phyloP scores from a whole-genome alignment of 2,888 invertebrate species.

The Lumbricus terrestris region DNA sequence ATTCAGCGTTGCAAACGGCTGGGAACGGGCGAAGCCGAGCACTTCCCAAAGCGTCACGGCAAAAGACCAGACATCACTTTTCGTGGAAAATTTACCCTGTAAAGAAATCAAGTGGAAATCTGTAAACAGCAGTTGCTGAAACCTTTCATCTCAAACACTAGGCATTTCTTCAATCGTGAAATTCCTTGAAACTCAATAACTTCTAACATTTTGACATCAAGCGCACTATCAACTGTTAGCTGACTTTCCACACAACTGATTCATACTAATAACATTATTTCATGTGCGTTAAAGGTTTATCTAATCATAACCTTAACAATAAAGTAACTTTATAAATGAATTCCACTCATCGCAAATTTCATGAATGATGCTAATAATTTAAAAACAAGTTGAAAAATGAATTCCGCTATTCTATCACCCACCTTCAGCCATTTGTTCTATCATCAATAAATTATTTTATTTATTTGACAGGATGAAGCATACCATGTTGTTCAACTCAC shows the following conservation, averaged over 20 bases:
- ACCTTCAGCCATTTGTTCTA: background rate
- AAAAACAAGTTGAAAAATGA: too few relatives aligned
- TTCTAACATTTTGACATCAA: background rate
- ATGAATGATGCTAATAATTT: too few relatives aligned
- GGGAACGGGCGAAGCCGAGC: conserved; percentile 73
- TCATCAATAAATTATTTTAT: background rate
- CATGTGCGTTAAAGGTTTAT: too few relatives aligned
- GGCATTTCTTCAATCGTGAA: background rate
- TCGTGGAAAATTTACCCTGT: conserved; percentile 80
- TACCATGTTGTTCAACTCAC: too few relatives aligned
- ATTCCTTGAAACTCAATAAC: background rate
- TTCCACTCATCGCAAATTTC: too few relatives aligned
- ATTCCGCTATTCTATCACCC: background rate
- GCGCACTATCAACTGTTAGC: background rate
- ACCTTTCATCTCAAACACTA: background rate
- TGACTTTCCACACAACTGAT: background rate
- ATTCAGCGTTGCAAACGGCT: conserved; percentile 74
- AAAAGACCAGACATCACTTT: conserved; percentile 89
- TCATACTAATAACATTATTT: background rate
- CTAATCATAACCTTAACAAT: too few relatives aligned
- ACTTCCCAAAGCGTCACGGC: conserved; percentile 86
- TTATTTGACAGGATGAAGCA: too few relatives aligned
- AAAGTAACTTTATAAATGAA: too few relatives aligned
- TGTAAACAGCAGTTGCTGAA: background rate
- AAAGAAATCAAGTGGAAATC: conserved; percentile 42